Evolutionary conservation across 2,113 vertebrate species (phyloP).

Genomic region (Oreochromis spilurus): DNA sequence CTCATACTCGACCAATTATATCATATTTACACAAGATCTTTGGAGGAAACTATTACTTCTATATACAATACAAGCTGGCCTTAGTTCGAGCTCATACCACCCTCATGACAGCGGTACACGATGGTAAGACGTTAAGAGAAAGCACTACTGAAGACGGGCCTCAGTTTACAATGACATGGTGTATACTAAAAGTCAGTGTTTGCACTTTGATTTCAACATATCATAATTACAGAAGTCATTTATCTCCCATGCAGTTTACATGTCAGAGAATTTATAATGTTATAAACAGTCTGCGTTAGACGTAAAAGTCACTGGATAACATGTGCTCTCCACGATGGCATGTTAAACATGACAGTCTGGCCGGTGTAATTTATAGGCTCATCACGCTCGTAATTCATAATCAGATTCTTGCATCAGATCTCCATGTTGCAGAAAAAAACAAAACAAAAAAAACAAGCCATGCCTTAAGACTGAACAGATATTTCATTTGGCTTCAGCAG

Average conservation of each 20-base stretch:
- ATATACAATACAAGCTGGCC: constrained; percentile 49
- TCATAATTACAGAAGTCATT: constrained; percentile 65
- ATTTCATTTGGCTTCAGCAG: constrained; percentile 16
- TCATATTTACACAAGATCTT: constrained; percentile 63
- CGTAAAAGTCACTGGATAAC: constrained; percentile 31
- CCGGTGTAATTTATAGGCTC: constrained; percentile 30
- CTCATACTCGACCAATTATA: constrained; percentile 57
- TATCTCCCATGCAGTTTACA: constrained; percentile 62
- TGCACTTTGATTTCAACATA: constrained; percentile 66
- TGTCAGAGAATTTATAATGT: constrained; percentile 42
- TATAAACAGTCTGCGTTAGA: constrained; percentile 49
- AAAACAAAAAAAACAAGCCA: neutral
- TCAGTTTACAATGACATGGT: constrained; percentile 55
- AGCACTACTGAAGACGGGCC: neutral
- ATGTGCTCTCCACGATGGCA: constrained; percentile 38
- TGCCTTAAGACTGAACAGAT: constrained; percentile 4
- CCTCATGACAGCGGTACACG: neutral
- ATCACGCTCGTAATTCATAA: constrained; percentile 6
- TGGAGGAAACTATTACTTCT: constrained; percentile 52
- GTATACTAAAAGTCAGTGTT: constrained; percentile 55
- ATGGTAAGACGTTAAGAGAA: neutral
- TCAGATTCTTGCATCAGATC: constrained; percentile 5
- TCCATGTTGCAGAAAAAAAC: neutral
- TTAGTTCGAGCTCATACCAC: constrained; percentile 24
- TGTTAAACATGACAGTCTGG: constrained; percentile 41